phyloP scores from a whole-genome alignment of 2,888 invertebrate genomes.

The Agrochola litura region DNA sequence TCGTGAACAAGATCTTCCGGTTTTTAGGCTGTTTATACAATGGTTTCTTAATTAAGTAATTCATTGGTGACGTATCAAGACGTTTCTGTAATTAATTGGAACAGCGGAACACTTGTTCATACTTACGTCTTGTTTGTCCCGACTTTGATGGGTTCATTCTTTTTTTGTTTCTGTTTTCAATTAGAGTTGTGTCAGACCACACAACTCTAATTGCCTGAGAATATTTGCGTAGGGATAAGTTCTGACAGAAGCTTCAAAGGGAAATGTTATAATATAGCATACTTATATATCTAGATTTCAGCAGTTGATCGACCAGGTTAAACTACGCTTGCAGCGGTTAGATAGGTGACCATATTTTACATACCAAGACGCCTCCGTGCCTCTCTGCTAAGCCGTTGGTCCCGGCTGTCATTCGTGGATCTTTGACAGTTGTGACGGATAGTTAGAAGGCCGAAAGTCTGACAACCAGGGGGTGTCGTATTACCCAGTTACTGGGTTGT shows the following conservation, averaged over 20 bases:
- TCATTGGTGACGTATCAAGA: constrained; percentile 26
- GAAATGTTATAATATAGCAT: background rate
- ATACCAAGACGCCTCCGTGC: background rate
- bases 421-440: background rate
- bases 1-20: constrained; percentile 67
- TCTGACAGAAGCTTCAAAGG: background rate
- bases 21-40: constrained; percentile 45
- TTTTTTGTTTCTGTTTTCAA: constrained; percentile 37
- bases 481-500: too few relatives aligned
- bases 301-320: background rate
- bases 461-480: too few relatives aligned
- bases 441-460: too few relatives aligned
- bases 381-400: background rate
- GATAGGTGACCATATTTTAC: background rate
- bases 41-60: constrained; percentile 38
- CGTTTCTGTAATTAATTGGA: constrained; percentile 23
- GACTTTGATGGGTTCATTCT: constrained; percentile 38
- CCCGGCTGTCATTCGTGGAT: background rate
- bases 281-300: background rate
- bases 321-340: background rate
- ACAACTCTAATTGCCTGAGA: background rate
- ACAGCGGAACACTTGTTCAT: constrained; percentile 30
- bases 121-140: constrained; percentile 8
- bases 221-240: background rate
- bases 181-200: constrained; percentile 5